Conservation (phyloP, 2,113 vertebrate genomes). For the Pipra filicauda region DNA sequence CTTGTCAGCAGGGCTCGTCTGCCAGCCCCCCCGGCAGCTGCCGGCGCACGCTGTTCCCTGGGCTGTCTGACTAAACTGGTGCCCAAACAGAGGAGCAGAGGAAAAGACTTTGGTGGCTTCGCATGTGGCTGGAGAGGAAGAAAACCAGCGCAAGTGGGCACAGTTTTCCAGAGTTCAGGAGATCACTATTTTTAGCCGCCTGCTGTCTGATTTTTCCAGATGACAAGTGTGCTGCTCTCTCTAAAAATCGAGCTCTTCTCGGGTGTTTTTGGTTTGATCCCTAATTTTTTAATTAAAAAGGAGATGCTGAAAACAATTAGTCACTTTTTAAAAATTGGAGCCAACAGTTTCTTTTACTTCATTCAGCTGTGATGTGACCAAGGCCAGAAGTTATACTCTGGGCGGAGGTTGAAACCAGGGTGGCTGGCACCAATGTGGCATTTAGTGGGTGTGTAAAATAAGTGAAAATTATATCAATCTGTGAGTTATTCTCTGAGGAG, state of each 20-base stretch:
- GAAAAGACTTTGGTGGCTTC: not conserved
- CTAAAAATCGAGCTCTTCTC: not conserved
- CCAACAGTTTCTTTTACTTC: not conserved
- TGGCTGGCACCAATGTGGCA: not conserved
- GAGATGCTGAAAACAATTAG: constrained; percentile 39
- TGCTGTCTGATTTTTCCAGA: not conserved
- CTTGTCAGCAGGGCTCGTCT: not conserved
- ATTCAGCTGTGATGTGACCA: not conserved
- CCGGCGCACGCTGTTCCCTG: not conserved
- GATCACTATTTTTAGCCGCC: not conserved
- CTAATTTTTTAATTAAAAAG: constrained; percentile 11
- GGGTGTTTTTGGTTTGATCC: not conserved
- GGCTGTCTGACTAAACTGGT: not conserved
- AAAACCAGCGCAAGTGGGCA: not conserved
- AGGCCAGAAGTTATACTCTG: not conserved
- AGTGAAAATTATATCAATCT: not conserved
- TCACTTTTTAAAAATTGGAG: not conserved
- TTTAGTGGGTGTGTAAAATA: not conserved
- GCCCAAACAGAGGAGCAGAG: not conserved
- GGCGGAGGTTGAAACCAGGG: not conserved
- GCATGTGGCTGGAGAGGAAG: fast-evolving
- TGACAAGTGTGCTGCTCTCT: not conserved
- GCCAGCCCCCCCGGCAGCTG: not conserved
- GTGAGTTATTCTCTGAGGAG: not conserved
- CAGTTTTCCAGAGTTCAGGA: not conserved